A percentile compares a stretch with the other conserved stretches of the same genome.
Conservation (phyloP, 2,113 vertebrate species). For the Clarias macrocephalus region DNA sequence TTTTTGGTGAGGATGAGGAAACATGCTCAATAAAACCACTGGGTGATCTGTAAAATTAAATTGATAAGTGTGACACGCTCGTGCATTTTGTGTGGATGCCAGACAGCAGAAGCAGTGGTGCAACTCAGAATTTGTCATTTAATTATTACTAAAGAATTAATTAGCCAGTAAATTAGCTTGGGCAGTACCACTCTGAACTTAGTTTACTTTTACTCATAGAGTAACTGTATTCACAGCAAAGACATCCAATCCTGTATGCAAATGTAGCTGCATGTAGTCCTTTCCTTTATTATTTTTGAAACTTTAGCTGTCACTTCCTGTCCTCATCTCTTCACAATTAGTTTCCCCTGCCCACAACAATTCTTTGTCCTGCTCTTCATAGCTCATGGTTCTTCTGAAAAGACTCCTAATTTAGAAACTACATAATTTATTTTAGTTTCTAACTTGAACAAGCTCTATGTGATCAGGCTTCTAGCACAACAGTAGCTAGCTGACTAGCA, state of each 20-base stretch:
- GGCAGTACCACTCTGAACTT: background rate
- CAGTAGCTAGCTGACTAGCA: background rate
- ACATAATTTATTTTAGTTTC: background rate
- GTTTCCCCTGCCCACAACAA: background rate
- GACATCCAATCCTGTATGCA: background rate
- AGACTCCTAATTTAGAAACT: background rate
- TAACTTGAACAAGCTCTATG: background rate
- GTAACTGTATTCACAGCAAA: background rate
- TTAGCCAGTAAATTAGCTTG: background rate
- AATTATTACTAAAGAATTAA: background rate
- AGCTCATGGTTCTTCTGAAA: background rate
- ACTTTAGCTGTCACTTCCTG: background rate
- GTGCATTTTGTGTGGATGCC: background rate
- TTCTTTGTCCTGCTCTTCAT: background rate
- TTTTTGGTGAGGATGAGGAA: background rate
- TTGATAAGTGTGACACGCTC: background rate
- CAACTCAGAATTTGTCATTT: background rate
- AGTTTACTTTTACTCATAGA: background rate
- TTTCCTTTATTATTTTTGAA: background rate
- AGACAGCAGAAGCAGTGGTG: background rate
- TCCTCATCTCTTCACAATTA: background rate
- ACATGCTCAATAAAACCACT: background rate
- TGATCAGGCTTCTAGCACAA: background rate
- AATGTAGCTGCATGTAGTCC: background rate
- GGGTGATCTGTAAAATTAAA: conserved; percentile 17